A percentile compares a stretch with the other conserved stretches of the same genome.
Conservation (phyloP, 2,113 vertebrate species). For the Lamprotornis superbus region DNA sequence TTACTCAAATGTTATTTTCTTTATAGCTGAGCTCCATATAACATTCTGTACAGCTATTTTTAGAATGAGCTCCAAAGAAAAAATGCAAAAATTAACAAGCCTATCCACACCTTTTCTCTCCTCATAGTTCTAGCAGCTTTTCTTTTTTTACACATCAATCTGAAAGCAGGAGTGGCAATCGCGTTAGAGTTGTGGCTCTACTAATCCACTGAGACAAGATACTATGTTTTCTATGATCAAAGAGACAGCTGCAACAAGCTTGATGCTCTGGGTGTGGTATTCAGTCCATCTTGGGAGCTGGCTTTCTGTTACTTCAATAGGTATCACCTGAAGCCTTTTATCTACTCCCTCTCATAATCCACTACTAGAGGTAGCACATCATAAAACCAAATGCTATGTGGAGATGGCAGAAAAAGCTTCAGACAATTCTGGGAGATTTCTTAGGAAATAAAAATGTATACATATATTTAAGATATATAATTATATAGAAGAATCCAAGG, state of each 20-base stretch:
- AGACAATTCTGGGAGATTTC: background rate
- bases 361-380: background rate
- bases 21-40: background rate
- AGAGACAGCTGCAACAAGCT: constrained; percentile 1
- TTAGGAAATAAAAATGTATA: background rate
- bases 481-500: background rate
- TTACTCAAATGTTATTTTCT: background rate
- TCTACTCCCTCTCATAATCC: background rate
- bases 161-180: background rate
- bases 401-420: background rate
- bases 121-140: background rate
- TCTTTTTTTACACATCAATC: background rate
- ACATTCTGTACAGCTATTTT: background rate
- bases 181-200: background rate
- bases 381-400: background rate
- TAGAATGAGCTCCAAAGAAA: background rate
- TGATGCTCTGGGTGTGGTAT: background rate
- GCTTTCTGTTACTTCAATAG: background rate
- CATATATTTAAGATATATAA: background rate
- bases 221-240: background rate
- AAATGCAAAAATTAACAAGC: constrained; percentile 2
- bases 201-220: background rate
- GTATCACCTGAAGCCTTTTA: background rate
- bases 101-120: background rate
- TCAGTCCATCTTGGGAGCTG: background rate